Base-by-base conservation (phyloP, 2,113 vertebrate species). In the Urocitellus parryii region DNA sequence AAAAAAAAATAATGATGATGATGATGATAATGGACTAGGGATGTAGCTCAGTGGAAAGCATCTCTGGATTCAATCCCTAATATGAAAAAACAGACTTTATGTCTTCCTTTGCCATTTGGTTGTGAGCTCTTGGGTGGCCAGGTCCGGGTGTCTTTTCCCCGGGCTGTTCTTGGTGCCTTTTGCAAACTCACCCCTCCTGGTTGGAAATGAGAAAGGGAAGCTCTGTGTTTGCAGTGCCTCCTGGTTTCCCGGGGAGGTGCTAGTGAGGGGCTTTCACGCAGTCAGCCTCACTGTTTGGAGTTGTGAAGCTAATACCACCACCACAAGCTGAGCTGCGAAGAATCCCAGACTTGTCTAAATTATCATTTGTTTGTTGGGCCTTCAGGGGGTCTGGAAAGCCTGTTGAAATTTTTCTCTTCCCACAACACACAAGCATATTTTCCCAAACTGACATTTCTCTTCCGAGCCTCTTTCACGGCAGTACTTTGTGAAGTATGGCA, bases 281-380 rank as follows among this genome's bases (percentile, higher is more conserved):
- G 87, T 89, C 73, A 87, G 95, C 79, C 53, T 89, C 74, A 68
- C 96, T 91, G 90, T 94, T 94, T 91, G 93, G 76, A 97, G 86
- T 90, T 93, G 95, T 0, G 61, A 96, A 96, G 93, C 91, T 97
- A 96, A 97, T 93, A 83, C 70, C 90, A 70, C 37, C 87, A 91
- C 96, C 76, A 67, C 83, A 93, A 97, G 95, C 97, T 97, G 97
- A 95, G 96, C 97, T 97, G 96, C 0, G 82, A 96, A 97, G 96
- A 97, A 84, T 94, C 70, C 79, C 97, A 97, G 96, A 97, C 91
- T 96, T 80, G 65, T 91, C 96, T 97, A 93, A 96, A 97, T 97
- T 93, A 81, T 93, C 83, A 94, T 96, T 94, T 97, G 89, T 97
- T 96, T 97, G 95, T 96, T 97, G 96, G 97, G 91, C 95, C 95